A percentile compares a stretch with the other conserved stretches of the same genome.
Evolutionary conservation across 1,140 invertebrate genomes (phyloP).

Genomic region (Platyscapa corneri): DNA sequence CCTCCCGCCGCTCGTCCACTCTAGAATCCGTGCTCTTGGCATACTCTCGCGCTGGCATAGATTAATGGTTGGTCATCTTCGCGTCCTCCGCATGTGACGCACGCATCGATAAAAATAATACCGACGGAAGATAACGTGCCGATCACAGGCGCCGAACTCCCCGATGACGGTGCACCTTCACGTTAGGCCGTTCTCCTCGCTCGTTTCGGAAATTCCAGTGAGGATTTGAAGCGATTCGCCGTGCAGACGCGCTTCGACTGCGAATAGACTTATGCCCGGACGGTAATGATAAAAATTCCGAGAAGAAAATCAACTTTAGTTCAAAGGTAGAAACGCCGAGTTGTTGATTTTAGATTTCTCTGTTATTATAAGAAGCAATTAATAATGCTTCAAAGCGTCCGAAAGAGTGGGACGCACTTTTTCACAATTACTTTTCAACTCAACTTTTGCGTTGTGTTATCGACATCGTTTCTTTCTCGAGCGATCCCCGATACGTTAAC

Average conservation of each 20-base stretch:
- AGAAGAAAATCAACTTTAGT: background rate
- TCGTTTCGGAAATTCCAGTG: constrained; percentile 42
- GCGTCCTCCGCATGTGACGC: constrained; percentile 1
- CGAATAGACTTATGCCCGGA: background rate
- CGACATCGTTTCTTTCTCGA: too few species aligned
- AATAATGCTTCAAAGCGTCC: background rate
- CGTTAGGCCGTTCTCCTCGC: background rate
- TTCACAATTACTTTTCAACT: too few species aligned
- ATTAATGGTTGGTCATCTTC: constrained; percentile 48
- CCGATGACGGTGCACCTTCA: constrained; percentile 31
- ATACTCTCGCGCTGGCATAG: constrained; percentile 31
- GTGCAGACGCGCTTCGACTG: background rate
- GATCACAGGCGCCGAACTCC: constrained; percentile 23
- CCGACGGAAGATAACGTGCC: constrained; percentile 18
- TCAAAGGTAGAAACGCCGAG: background rate
- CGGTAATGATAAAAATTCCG: background rate
- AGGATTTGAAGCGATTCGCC: constrained; percentile 19
- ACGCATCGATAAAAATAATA: constrained; percentile 42
- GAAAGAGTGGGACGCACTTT: too few species aligned
- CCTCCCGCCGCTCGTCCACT: background rate
- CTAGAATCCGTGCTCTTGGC: too few species aligned
- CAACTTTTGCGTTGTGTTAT: too few species aligned
- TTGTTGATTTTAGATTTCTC: background rate
- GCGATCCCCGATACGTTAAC: too few species aligned
- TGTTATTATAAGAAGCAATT: background rate